A percentile compares a stretch with the other conserved stretches of the same genome.
phyloP scores from a whole-genome alignment of 2,797 vertebrate genomes.

The Smutsia gigantea region DNA sequence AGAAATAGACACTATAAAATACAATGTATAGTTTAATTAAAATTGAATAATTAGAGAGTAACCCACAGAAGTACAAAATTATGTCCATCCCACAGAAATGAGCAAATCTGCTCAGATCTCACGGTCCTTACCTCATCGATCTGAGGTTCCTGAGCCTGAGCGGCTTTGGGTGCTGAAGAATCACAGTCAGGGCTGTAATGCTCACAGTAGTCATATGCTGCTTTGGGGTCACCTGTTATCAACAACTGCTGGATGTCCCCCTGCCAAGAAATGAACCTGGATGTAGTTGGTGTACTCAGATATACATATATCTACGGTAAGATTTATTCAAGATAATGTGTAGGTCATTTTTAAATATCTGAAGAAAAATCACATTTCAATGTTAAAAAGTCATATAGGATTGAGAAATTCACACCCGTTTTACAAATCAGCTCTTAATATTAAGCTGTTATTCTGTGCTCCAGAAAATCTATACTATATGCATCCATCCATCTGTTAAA shows the following conservation, averaged over 20 bases:
- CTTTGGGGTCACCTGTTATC: slow-evolving; percentile 94
- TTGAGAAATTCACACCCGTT: background rate
- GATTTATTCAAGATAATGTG: background rate
- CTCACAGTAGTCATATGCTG: slow-evolving; percentile 97
- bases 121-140: slow-evolving; percentile 91
- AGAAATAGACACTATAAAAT: background rate
- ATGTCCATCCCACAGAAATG: fast-evolving
- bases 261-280: slow-evolving; percentile 86
- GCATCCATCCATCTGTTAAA: background rate
- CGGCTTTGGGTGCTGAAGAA: slow-evolving; percentile 89
- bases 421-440: background rate
- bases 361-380: background rate
- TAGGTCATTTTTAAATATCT: background rate
- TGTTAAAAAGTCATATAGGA: background rate
- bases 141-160: slow-evolving; percentile 95
- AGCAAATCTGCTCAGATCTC: too few relatives aligned
- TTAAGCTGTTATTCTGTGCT: background rate
- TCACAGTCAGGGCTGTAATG: slow-evolving; percentile 98
- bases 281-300: background rate
- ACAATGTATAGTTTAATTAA: background rate
- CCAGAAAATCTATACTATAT: background rate
- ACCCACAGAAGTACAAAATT: background rate
- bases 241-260: slow-evolving; percentile 98
- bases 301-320: background rate
- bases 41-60: background rate